Conservation (phyloP, 2,113 vertebrate genomes). For the Prietella phreatophila region DNA sequence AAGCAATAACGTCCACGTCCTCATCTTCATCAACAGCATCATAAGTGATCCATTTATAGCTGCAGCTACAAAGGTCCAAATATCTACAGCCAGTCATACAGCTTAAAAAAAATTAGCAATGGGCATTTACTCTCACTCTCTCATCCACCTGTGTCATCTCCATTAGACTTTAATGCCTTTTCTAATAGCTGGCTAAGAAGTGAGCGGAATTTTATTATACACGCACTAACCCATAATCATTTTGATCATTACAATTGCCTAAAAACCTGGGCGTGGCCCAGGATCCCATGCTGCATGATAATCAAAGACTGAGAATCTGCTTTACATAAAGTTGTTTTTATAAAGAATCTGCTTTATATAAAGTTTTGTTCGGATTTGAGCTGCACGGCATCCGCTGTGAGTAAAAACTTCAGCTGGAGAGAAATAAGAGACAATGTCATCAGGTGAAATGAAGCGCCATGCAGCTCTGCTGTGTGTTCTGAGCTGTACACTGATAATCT, state of each 20-base stretch:
- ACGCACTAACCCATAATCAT: conserved; percentile 54
- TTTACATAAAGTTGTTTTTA: conserved; percentile 53
- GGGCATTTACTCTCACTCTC: conserved; percentile 6
- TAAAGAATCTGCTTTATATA: no score
- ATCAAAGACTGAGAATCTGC: conserved; percentile 64
- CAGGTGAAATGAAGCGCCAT: not conserved
- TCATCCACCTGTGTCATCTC: conserved; percentile 27
- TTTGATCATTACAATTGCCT: conserved; percentile 69
- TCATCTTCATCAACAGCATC: not conserved
- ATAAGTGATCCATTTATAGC: not conserved
- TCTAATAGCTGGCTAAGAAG: conserved; percentile 58
- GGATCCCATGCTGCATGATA: conserved; percentile 55
- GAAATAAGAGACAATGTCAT: not conserved
- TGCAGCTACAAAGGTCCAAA: not conserved
- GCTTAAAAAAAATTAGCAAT: not conserved
- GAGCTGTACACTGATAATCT: not conserved
- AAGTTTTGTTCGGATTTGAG: conserved; percentile 49
- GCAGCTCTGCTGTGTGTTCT: not conserved
- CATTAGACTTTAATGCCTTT: conserved; percentile 57
- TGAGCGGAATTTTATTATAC: conserved; percentile 22
- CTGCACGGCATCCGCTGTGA: conserved; percentile 42
- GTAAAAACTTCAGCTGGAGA: not conserved
- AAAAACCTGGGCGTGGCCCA: conserved; percentile 52
- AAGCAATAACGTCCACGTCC: not conserved
- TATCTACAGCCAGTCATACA: not conserved